A percentile compares a stretch with the other conserved stretches of the same genome.
Evolutionary conservation across 2,113 vertebrate genomes (phyloP).

Genomic region (Suricata suricatta): DNA sequence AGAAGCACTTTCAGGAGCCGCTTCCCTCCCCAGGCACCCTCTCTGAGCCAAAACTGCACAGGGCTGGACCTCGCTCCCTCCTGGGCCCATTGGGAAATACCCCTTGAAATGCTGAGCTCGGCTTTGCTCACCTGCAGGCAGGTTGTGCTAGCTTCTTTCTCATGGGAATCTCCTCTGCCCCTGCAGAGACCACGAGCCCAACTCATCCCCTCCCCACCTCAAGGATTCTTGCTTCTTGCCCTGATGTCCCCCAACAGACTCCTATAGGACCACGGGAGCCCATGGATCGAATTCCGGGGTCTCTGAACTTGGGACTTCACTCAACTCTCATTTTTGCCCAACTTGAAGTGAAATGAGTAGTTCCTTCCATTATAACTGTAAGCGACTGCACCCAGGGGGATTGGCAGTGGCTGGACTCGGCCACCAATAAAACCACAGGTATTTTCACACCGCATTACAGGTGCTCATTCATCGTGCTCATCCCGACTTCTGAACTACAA

Average conservation of each 20-base stretch:
- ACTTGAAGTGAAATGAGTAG: not conserved
- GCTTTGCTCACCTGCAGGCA: not conserved
- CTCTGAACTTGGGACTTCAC: not conserved
- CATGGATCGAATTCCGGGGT: not conserved
- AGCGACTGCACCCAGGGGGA: too few relatives aligned
- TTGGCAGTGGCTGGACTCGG: not conserved
- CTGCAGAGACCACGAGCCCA: not conserved
- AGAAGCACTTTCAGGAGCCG: not conserved
- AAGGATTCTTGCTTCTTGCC: not conserved
- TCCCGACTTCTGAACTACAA: not conserved
- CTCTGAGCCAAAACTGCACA: not conserved
- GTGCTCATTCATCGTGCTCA: not conserved
- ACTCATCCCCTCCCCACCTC: not conserved
- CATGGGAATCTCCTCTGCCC: not conserved
- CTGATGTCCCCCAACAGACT: not conserved
- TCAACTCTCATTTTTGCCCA: not conserved
- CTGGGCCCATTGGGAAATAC: not conserved
- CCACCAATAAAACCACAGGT: not conserved
- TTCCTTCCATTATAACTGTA: not conserved
- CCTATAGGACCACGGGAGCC: not conserved
- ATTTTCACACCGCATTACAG: fast-evolving
- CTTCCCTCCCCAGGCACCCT: not conserved
- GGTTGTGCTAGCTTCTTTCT: not conserved
- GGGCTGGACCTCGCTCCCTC: not conserved
- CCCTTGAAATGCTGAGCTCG: not conserved